Conservation (phyloP, 2,888 invertebrate species). For the Melinaea menophilus region DNA sequence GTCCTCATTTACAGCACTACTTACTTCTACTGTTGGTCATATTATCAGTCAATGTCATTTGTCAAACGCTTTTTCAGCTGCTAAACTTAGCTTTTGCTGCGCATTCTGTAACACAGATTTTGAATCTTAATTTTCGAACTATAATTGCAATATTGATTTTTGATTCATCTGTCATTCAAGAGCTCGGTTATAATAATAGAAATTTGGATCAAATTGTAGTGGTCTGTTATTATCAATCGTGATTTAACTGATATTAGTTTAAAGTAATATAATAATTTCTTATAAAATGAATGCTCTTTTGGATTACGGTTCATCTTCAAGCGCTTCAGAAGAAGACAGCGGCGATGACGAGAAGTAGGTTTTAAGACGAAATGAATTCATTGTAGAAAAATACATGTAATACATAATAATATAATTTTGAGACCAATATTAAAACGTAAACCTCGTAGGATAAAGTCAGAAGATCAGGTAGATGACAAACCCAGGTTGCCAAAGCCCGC, state of each 20-base stretch:
- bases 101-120: too few relatives aligned
- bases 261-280: neutral
- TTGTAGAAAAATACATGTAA: neutral
- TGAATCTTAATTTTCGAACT: too few relatives aligned
- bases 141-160: too few relatives aligned
- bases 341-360: constrained; percentile 59
- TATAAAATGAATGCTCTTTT: constrained; percentile 81
- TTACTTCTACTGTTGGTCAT: too few relatives aligned
- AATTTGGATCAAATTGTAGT: too few relatives aligned
- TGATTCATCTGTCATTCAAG: too few relatives aligned
- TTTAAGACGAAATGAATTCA: neutral
- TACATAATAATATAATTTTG: neutral
- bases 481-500: constrained; percentile 81
- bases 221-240: too few relatives aligned
- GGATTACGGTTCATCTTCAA: constrained; percentile 79
- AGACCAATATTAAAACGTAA: neutral
- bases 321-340: constrained; percentile 73
- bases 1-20: too few relatives aligned
- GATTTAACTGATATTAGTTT: neutral
- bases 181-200: too few relatives aligned
- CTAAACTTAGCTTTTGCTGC: too few relatives aligned
- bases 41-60: too few relatives aligned
- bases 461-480: constrained; percentile 41
- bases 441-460: constrained; percentile 16
- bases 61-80: too few relatives aligned